phyloP scores from a whole-genome alignment of 2,113 vertebrate genomes.

The Tichodroma muraria region DNA sequence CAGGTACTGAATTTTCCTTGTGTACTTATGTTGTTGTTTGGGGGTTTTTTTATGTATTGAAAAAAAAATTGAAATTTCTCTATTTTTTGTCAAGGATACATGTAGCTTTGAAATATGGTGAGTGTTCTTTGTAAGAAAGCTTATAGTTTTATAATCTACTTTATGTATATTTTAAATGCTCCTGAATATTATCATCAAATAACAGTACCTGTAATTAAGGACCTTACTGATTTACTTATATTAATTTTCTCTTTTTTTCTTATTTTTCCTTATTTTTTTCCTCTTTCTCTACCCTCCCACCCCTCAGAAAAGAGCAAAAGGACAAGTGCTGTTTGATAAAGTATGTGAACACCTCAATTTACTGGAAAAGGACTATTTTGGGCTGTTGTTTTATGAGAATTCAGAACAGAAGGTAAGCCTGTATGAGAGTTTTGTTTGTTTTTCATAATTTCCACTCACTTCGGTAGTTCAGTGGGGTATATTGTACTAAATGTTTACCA shows the following conservation, averaged over 20 bases:
- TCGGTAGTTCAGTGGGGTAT: not conserved
- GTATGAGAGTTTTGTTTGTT: not conserved
- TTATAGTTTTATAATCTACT: not conserved
- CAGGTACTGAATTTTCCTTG: not conserved
- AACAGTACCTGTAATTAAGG: not conserved
- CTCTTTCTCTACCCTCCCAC: not conserved
- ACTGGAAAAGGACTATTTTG: constrained; percentile 86
- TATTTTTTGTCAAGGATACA: not conserved
- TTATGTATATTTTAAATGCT: not conserved
- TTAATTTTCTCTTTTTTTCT: not conserved
- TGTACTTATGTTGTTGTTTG: not conserved
- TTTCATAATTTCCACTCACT: not conserved
- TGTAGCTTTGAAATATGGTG: not conserved
- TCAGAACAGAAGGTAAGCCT: constrained; percentile 78
- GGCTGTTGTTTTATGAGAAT: constrained; percentile 75
- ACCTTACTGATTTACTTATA: not conserved
- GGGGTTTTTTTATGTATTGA: not conserved
- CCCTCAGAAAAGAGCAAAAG: constrained; percentile 79
- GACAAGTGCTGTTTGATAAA: constrained; percentile 77
- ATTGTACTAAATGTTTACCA: not conserved
- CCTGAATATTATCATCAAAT: not conserved
- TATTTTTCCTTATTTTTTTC: not conserved
- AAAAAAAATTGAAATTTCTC: not conserved
- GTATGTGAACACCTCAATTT: constrained; percentile 85
- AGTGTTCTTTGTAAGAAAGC: not conserved